A percentile compares a stretch with the other conserved stretches of the same genome.
Evolutionary conservation across 2,113 vertebrate species (phyloP).

Genomic region (Bettongia penicillata): DNA sequence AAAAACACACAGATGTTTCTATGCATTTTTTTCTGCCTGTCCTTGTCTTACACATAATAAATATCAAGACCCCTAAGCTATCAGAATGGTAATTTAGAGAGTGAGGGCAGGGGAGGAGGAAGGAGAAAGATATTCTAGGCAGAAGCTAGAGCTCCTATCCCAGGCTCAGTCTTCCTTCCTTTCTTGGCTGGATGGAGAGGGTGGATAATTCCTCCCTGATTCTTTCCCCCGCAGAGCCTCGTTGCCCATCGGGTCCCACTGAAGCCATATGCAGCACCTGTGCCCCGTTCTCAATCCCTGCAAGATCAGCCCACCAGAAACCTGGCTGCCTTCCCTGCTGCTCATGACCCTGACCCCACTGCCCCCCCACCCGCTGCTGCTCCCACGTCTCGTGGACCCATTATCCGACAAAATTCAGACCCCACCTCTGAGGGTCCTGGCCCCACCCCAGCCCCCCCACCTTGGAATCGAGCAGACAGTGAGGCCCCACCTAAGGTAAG

Average conservation of each 20-base stretch:
- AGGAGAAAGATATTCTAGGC: not conserved
- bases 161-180: not conserved
- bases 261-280: conserved; percentile 93
- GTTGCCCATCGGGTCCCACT: conserved; percentile 94
- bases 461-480: conserved; percentile 90
- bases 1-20: not conserved
- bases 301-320: conserved; percentile 95
- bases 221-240: conserved; percentile 88
- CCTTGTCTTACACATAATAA: not conserved
- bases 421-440: conserved; percentile 92
- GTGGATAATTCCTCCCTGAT: conserved; percentile 54
- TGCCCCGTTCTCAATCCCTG: conserved; percentile 94
- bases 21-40: not conserved
- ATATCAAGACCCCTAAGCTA: not conserved
- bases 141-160: conserved; percentile 16
- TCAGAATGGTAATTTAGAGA: not conserved
- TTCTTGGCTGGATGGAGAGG: conserved; percentile 14
- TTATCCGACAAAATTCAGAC: conserved; percentile 94
- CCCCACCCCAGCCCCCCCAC: conserved; percentile 83
- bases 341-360: conserved; percentile 69
- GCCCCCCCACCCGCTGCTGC: conserved; percentile 75
- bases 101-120: too few species aligned
- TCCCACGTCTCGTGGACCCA: conserved; percentile 88
- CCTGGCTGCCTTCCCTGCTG: conserved; percentile 91
- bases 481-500: conserved; percentile 92